These are phyloP conservation scores for Neogobius melanostomus DNA, from an alignment of 2,113 vertebrate genomes.

Conservation along the genomic window DNA sequence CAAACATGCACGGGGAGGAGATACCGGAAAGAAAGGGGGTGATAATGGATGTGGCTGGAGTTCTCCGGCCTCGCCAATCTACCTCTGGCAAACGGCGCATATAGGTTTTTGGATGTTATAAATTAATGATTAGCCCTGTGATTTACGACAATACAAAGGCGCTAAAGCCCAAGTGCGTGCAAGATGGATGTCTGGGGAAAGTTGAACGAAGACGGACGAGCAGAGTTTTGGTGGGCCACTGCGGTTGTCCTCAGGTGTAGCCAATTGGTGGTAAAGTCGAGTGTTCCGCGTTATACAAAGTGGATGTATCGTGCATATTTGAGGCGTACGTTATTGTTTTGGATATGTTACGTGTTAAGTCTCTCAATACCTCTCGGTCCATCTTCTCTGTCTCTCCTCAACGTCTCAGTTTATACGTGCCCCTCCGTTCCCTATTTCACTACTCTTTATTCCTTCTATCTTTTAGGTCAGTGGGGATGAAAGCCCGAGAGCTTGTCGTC, in stretches of 20 bases:
- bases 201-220: conserved; percentile 45
- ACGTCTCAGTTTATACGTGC: too few species aligned
- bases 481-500: too few species aligned
- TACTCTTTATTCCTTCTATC: too few species aligned
- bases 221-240: conserved; percentile 14
- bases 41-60: conserved; percentile 59
- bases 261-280: conserved; percentile 2
- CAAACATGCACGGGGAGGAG: conserved; percentile 57
- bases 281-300: conserved; percentile 6
- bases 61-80: conserved; percentile 32
- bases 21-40: conserved; percentile 39
- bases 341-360: too few species aligned
- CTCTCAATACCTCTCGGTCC: too few species aligned
- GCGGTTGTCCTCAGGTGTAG: conserved; percentile 7
- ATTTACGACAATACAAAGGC: conserved; percentile 71
- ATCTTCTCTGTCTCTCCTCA: too few species aligned
- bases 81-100: conserved; percentile 42
- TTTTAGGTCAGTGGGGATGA: too few species aligned
- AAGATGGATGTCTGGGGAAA: conserved; percentile 61
- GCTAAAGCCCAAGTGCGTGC: conserved; percentile 52
- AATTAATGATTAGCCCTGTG: conserved; percentile 72
- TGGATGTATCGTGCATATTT: background rate
- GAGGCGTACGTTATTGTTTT: too few species aligned
- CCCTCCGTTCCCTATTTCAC: too few species aligned
- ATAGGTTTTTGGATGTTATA: conserved; percentile 66